phyloP scores from a whole-genome alignment of 2,888 invertebrate genomes.

The Drosophila dives region DNA sequence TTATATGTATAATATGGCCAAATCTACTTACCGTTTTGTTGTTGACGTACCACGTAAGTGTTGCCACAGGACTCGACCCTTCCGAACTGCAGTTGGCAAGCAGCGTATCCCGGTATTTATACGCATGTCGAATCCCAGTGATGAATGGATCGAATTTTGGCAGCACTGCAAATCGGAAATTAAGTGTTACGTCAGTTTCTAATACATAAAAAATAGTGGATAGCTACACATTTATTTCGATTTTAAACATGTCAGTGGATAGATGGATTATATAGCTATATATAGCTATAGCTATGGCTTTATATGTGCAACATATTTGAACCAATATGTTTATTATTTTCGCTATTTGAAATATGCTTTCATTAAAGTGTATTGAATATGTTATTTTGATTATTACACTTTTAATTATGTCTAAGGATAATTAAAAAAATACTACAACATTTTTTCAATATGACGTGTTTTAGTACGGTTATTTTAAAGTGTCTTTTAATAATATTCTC shows the following conservation, averaged over 20 bases:
- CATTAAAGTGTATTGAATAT: neutral
- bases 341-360: neutral
- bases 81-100: conserved; percentile 85
- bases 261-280: too few relatives aligned
- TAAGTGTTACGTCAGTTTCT: neutral
- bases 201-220: neutral
- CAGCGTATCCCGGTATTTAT: conserved; percentile 84
- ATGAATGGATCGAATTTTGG: conserved; percentile 84
- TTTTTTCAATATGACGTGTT: neutral
- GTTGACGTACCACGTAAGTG: conserved; percentile 84
- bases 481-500: neutral
- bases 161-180: conserved; percentile 75
- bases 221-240: neutral
- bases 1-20: conserved; percentile 35
- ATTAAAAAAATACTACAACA: neutral
- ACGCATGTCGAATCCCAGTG: conserved; percentile 81
- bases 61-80: conserved; percentile 84
- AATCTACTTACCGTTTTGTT: conserved; percentile 83
- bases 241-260: neutral
- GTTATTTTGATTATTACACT: neutral
- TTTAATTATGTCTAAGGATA: neutral
- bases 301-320: neutral
- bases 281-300: too few relatives aligned
- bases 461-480: neutral
- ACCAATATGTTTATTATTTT: neutral